Evolutionary conservation across 2,113 vertebrate genomes (phyloP), one percentile per base, ranked within the genome.

Genomic region (Anhinga rufa): DNA sequence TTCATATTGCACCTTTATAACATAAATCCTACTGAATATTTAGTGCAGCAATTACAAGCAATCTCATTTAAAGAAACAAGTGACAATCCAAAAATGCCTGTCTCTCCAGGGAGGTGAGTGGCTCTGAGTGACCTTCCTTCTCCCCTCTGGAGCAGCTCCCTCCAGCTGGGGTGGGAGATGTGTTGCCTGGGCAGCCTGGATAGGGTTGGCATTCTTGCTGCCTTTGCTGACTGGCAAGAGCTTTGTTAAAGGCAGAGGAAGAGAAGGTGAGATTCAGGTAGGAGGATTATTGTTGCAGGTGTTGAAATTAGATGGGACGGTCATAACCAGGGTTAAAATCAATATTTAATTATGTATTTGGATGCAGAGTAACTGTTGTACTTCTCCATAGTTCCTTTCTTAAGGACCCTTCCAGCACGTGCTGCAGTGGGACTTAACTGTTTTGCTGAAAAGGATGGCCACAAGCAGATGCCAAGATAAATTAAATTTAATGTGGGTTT

Each of bases 11-110:
- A 87, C 84, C 96, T 94, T 82, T 77, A 38, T 68, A 51, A 92
- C 95, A 95, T 96, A 95, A 96, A 95, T 97, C 92, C 96, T 92
- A 12, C 95, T 95, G 96, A 87, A 94, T 97, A 93, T 92, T 97
- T 97, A 93, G 95, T 62, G 92, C 82, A 85, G 96, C 91, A 95
- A 93, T 97, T 95, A 95, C 89, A 93, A 91, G 80, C 74, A 58
- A 51, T 31, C 74, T 92, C 96, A 92, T 93, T 96, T 96, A 91
- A 79, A 91, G 96, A 93, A 96, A 94, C 95, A 95, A 89, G 93
- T 9, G 44, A 64, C 95, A 86, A 32, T 64, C 95, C 86, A 12
- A 75, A 88, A 86, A 54, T 1, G 24, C 74, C 61, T 8, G n/a
- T 82, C 40, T 96, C 86, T n/a, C 49, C 18, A 4, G 94, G 83